A percentile compares a stretch with the other conserved stretches of the same genome.
Evolutionary conservation across 2,888 invertebrate species (phyloP).

Genomic region (Machimus atricapillus): DNA sequence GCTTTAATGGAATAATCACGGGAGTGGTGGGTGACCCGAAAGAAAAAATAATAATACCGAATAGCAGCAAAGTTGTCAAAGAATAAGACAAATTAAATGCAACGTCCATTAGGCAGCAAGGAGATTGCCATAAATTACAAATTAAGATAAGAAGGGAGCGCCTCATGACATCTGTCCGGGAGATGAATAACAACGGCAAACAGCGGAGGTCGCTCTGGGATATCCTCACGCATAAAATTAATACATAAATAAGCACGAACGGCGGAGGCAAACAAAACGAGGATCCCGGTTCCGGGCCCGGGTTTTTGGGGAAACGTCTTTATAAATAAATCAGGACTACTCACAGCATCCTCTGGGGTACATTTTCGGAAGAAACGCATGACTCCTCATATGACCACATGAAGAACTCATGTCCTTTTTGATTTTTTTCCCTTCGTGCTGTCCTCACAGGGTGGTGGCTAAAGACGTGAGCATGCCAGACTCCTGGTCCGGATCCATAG

Average conservation of each 20-base stretch:
- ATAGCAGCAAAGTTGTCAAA: neutral
- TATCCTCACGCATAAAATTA: constrained; percentile 1
- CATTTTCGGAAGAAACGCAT: constrained; percentile 48
- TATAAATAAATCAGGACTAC: constrained; percentile 38
- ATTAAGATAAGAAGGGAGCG: neutral
- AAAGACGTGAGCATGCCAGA: neutral
- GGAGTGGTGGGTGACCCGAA: neutral
- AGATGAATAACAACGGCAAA: neutral
- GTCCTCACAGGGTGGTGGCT: neutral
- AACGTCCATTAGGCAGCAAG: neutral
- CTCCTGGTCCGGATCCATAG: neutral
- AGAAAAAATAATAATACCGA: neutral
- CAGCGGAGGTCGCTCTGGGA: neutral
- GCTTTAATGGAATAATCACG: neutral
- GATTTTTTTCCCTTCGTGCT: constrained; percentile 16
- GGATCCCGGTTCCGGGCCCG: neutral
- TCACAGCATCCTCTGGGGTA: constrained; percentile 46
- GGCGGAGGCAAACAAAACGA: neutral
- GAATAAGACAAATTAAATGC: neutral
- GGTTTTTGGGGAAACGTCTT: neutral
- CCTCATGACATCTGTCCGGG: neutral
- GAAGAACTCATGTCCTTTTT: constrained; percentile 47
- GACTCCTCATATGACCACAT: constrained; percentile 45
- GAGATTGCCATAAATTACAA: constrained; percentile 7
- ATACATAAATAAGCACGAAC: neutral